These are phyloP conservation scores for Ianthella basta DNA, from an alignment of 37 sponge, comb jelly and placozoan genomes.

Conservation along the genomic window DNA sequence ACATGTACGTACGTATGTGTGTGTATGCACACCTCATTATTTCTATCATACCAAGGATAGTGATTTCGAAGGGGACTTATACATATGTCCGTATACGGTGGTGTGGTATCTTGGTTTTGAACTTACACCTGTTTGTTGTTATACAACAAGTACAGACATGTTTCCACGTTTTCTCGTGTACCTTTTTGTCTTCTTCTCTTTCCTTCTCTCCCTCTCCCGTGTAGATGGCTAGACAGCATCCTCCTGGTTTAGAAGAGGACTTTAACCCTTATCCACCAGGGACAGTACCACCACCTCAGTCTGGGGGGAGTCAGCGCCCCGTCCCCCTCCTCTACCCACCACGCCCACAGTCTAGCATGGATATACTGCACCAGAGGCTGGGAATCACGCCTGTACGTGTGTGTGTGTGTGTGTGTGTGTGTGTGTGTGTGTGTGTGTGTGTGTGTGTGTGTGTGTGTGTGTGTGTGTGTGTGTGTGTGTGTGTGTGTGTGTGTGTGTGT, in stretches of 20 bases:
- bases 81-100: no score
- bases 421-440: constrained; percentile 24
- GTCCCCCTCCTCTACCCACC: no score
- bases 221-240: not conserved
- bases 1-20: constrained; percentile 11
- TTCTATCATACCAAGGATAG: no score
- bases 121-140: no score
- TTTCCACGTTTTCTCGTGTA: no score
- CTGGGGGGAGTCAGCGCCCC: no score
- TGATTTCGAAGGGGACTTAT: no score
- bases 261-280: constrained; percentile 1
- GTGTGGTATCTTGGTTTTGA: no score
- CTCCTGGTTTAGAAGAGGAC: constrained; percentile 13
- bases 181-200: no score
- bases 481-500: constrained; percentile 20
- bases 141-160: no score
- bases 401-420: not conserved
- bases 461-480: constrained; percentile 12
- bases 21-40: constrained; percentile 16
- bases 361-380: constrained; percentile 25
- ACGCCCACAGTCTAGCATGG: constrained; percentile 30
- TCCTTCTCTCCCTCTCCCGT: no score
- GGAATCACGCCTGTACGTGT: not conserved
- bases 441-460: constrained; percentile 25
- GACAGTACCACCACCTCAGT: no score